A percentile compares a stretch with the other conserved stretches of the same genome.
phyloP scores from a whole-genome alignment of 1,140 invertebrate genomes.

The Habropoda laboriosa region DNA sequence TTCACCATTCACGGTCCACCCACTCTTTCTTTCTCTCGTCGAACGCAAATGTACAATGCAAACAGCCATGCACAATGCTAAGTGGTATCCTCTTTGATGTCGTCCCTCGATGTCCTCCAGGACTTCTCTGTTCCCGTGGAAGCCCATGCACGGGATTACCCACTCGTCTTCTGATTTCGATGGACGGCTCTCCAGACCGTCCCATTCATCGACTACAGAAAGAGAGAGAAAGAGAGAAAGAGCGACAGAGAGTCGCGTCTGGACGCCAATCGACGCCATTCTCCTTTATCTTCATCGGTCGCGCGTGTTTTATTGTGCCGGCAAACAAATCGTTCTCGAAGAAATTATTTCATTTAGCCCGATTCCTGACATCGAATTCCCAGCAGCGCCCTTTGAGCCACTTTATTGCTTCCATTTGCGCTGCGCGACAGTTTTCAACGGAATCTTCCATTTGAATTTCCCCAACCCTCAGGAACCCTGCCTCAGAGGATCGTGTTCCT shows the following conservation, averaged over 20 bases:
- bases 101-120: constrained; percentile 44
- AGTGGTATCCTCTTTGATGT: constrained; percentile 51
- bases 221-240: background rate
- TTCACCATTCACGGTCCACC: constrained; percentile 7
- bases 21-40: no score
- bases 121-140: constrained; percentile 20
- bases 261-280: constrained; percentile 30
- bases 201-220: constrained; percentile 18
- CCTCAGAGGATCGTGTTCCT: background rate
- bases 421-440: constrained; percentile 1
- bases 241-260: constrained; percentile 6
- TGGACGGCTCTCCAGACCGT: constrained; percentile 38
- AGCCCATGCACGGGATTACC: constrained; percentile 29
- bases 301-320: constrained; percentile 32
- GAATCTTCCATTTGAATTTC: constrained; percentile 30
- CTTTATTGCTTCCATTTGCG: constrained; percentile 42
- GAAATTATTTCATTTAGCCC: constrained; percentile 47
- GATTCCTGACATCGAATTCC: background rate
- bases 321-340: constrained; percentile 45
- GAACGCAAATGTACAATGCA: constrained; percentile 53
- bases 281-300: constrained; percentile 36
- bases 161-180: constrained; percentile 48
- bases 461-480: no score
- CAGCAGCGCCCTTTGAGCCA: constrained; percentile 12
- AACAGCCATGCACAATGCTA: constrained; percentile 42